Evolutionary conservation across 2,113 vertebrate species (phyloP).

Genomic region (Morone chrysops): DNA sequence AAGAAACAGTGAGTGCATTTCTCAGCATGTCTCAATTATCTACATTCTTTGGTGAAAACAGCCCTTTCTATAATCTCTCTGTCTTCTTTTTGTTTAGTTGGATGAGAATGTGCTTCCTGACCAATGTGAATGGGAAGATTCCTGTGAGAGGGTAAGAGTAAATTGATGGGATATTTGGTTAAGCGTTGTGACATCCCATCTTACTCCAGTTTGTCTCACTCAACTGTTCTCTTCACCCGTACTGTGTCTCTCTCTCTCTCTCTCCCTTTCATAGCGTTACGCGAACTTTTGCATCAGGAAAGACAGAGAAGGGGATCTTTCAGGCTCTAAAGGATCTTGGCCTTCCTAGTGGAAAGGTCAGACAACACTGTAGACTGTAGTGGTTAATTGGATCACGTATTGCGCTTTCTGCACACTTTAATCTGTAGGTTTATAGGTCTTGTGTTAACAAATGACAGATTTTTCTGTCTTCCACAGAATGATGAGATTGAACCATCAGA

Average conservation of each 20-base stretch:
- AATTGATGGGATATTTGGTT: background rate
- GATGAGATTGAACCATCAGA: constrained; percentile 95
- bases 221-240: background rate
- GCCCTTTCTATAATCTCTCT: background rate
- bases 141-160: constrained; percentile 94
- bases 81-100: constrained; percentile 86
- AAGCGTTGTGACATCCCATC: background rate
- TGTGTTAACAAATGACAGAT: background rate
- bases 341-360: constrained; percentile 98
- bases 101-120: constrained; percentile 98
- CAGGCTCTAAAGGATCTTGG: constrained; percentile 98
- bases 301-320: constrained; percentile 99
- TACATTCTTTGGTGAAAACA: no score
- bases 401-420: background rate
- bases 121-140: constrained; percentile 96
- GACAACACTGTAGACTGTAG: background rate
- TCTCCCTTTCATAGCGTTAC: constrained; percentile 88
- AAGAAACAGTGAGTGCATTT: constrained; percentile 95
- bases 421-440: background rate
- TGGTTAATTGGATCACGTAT: background rate
- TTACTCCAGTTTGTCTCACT: background rate
- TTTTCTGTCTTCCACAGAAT: constrained; percentile 86
- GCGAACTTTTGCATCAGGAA: constrained; percentile 97
- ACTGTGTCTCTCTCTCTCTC: background rate
- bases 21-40: background rate